These are phyloP conservation scores for Monochamus alternatus DNA, from an alignment of 2,888 invertebrate species.

Conservation along the genomic window DNA sequence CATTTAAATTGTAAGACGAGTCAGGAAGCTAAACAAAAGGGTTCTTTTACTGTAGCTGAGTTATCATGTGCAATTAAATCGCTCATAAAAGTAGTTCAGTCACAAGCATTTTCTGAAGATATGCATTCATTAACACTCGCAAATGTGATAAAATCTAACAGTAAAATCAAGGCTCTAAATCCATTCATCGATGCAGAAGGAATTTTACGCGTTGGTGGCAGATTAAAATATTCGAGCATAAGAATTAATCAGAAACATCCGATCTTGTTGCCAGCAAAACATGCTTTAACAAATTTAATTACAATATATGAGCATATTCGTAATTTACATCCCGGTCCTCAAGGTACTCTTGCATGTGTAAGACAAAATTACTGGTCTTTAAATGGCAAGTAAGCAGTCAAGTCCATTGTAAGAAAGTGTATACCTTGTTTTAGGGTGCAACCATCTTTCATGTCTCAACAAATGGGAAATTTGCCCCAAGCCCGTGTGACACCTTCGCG, in stretches of 20 bases:
- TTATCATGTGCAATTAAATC: not conserved
- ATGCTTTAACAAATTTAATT: slow-evolving; percentile 33
- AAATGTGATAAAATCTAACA: not conserved
- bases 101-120: not conserved
- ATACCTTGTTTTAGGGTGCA: slow-evolving; percentile 11
- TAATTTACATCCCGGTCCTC: slow-evolving; percentile 31
- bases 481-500: too few species aligned
- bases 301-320: slow-evolving; percentile 28
- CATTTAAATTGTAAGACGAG: not conserved
- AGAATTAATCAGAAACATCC: slow-evolving; percentile 33
- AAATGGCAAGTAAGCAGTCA: not conserved
- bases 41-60: too few species aligned
- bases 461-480: slow-evolving; percentile 60
- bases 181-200: slow-evolving; percentile 4
- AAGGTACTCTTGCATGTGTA: slow-evolving; percentile 21
- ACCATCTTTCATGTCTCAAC: slow-evolving; percentile 25
- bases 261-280: slow-evolving; percentile 30
- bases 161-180: slow-evolving; percentile 9
- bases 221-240: not conserved
- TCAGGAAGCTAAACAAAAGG: too few species aligned
- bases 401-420: not conserved
- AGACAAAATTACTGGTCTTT: slow-evolving; percentile 42
- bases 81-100: not conserved
- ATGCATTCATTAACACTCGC: not conserved
- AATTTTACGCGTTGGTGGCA: slow-evolving; percentile 13